Base-by-base conservation (phyloP, 2,797 vertebrate genomes). In the Lithobates sylvaticus region DNA sequence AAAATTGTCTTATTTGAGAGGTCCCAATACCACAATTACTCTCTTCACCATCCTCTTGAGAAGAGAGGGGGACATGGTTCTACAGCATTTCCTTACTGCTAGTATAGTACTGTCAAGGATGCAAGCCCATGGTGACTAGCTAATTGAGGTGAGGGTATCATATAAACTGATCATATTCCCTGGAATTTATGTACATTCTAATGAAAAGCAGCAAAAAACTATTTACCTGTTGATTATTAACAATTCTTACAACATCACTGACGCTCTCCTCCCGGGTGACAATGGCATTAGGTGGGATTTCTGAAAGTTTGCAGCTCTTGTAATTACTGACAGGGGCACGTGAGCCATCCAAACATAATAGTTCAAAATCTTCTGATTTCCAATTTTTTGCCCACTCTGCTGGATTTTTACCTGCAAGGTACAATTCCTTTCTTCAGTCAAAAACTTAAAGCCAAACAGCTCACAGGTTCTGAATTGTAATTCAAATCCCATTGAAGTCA, bases 221-320 rank as follows among this genome's bases (percentile, higher is more conserved):
- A 70, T 65, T 81, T 34, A 98, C 97, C 95, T 97, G 94, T 81
- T 97, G 96, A 0, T 80, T 88, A 39, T 87, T 78, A 86, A 98
- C 92, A 68, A 96, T 1, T 0, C 84, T 6, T 26, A 92, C 88
- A 67, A 98, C 95, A 0, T 89, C 21, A 0, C 0, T 0, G 1
- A 83, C 93, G 16, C 29, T 93, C n/a, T 97, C 96, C 15, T 92
- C 91, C 0, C 95, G 95, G 0, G 97, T 93, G 71, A 99, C 80
- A 72, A 98, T 96, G 77, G 96, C 96, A 0, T 96, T 96, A 76
- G 95, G 94, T 0, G 97, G 95, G 34, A 96, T 96, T 0, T 0
- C 0, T 5, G 94, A 95, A 90, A 97, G 90, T 88, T 97, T 0
- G 90, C 98, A 99, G 0, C 0, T 27, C 0, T 0, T 2, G 54